phyloP scores from a whole-genome alignment of 2,797 vertebrate species.

The Pseudocheirus occidentalis region DNA sequence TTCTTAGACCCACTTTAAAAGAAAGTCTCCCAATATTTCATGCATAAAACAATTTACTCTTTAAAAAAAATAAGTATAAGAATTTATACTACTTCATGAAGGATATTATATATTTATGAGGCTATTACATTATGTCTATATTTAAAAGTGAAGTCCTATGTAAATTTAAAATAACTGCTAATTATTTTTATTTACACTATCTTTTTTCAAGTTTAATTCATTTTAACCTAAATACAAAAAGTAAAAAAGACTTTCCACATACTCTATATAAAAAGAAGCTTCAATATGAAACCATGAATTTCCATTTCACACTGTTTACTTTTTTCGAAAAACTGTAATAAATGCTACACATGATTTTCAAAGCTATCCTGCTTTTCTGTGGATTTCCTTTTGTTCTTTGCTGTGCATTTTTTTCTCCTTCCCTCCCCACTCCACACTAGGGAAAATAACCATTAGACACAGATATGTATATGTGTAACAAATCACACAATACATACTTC shows the following conservation, averaged over 20 bases:
- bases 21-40: not conserved
- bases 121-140: slow-evolving; percentile 27
- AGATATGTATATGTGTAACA: too few species aligned
- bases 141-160: slow-evolving; percentile 10
- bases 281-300: not conserved
- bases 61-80: not conserved
- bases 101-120: not conserved
- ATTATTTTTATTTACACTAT: slow-evolving; percentile 11
- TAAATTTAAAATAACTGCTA: slow-evolving; percentile 34
- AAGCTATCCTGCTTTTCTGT: not conserved
- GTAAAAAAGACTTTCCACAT: not conserved
- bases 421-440: too few species aligned
- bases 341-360: not conserved
- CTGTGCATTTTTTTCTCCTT: too few species aligned
- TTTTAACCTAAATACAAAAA: not conserved
- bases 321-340: not conserved
- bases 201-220: not conserved
- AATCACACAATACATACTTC: too few species aligned
- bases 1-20: not conserved
- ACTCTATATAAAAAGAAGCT: not conserved
- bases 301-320: not conserved
- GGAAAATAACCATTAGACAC: too few species aligned
- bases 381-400: too few species aligned
- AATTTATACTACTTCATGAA: not conserved
- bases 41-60: not conserved